phyloP scores from a whole-genome alignment of 2,113 vertebrate genomes.

The Nycticorax nycticorax region DNA sequence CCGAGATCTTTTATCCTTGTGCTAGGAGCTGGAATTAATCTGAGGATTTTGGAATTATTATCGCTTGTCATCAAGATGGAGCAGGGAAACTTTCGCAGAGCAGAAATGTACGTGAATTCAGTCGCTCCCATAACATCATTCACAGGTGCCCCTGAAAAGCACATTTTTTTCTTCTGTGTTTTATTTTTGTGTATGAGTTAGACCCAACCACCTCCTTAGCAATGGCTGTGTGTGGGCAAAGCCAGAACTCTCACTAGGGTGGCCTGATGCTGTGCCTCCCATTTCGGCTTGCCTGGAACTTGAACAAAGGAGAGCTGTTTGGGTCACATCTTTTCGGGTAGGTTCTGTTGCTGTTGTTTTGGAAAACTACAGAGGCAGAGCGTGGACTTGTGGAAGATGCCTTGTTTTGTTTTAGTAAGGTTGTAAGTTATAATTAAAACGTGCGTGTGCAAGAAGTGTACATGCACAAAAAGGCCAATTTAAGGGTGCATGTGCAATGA shows the following conservation, averaged over 20 bases:
- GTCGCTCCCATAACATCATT: not conserved
- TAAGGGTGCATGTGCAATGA: not conserved
- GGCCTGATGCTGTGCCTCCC: not conserved
- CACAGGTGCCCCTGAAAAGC: rapidly evolving
- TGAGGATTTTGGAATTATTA: not conserved
- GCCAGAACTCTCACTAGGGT: not conserved
- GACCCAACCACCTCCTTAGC: not conserved
- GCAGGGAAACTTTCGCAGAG: not conserved
- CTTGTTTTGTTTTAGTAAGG: not conserved
- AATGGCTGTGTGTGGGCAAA: not conserved
- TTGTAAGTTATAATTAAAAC: not conserved
- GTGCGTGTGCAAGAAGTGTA: not conserved
- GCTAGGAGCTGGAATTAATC: not conserved
- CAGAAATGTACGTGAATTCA: not conserved
- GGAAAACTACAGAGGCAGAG: not conserved
- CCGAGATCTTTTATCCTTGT: not conserved
- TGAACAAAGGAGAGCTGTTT: not conserved
- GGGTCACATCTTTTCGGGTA: not conserved
- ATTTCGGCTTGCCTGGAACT: not conserved
- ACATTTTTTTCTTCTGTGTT: not conserved
- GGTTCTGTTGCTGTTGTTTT: not conserved
- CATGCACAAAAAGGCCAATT: not conserved
- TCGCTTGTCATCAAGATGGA: not conserved
- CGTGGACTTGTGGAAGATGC: not conserved
- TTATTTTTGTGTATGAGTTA: not conserved